A percentile compares a stretch with the other conserved stretches of the same genome.
These are phyloP conservation scores for Chauna torquata DNA, from an alignment of 2,113 vertebrate species.

Conservation along the genomic window DNA sequence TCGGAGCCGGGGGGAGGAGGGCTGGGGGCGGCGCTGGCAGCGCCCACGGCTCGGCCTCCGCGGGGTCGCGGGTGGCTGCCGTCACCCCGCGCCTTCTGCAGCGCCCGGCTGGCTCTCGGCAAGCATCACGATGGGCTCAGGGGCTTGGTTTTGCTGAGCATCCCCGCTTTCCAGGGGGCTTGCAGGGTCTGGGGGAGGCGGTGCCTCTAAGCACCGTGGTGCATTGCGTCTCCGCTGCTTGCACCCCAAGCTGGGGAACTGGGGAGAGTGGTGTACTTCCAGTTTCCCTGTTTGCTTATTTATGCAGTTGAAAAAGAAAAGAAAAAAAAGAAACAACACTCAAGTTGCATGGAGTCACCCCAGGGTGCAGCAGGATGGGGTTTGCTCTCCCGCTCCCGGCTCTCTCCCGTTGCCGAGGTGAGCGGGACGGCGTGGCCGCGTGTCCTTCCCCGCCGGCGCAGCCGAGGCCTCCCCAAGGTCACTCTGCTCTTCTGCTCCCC, in stretches of 20 bases:
- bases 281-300: not conserved
- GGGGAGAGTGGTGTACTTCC: not conserved
- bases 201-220: fast-evolving
- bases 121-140: not conserved
- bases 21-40: not conserved
- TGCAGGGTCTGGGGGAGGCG: not conserved
- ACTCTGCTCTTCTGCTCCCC: not conserved
- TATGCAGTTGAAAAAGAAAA: not conserved
- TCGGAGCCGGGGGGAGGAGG: not conserved
- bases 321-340: not conserved
- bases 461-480: conserved; percentile 34
- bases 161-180: fast-evolving
- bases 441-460: not conserved
- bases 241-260: not conserved
- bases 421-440: not conserved
- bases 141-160: fast-evolving
- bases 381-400: not conserved
- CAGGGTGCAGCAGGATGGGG: fast-evolving
- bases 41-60: not conserved
- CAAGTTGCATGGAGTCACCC: not conserved
- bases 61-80: not conserved
- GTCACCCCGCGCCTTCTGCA: not conserved
- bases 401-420: not conserved
- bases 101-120: not conserved
- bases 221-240: not conserved